Evolutionary conservation across 2,797 vertebrate species (phyloP).

Genomic region (Liasis olivaceus): DNA sequence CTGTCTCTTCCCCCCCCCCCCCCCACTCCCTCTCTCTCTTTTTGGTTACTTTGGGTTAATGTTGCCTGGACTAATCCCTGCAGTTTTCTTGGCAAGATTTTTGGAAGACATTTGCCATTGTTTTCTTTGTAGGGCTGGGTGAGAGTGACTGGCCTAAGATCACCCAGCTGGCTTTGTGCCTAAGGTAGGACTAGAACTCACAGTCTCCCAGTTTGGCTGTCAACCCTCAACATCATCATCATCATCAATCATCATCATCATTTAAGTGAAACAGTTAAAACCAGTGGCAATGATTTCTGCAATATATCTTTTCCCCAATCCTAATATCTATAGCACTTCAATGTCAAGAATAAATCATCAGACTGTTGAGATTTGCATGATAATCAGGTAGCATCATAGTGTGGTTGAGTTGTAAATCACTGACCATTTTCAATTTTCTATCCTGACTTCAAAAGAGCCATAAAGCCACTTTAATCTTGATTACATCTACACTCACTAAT

Average conservation of each 20-base stretch:
- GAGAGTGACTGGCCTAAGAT: not conserved
- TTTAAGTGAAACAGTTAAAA: not conserved
- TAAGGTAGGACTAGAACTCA: not conserved
- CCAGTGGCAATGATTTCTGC: not conserved
- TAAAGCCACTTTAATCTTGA: conserved; percentile 1
- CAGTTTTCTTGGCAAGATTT: no score
- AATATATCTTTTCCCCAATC: not conserved
- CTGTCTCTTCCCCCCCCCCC: no score
- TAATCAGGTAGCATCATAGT: not conserved
- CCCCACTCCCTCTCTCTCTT: no score
- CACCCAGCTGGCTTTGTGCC: not conserved
- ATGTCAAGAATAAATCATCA: conserved; percentile 16
- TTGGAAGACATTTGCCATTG: no score
- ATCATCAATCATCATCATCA: no score
- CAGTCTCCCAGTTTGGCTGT: not conserved
- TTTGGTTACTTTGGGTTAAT: no score
- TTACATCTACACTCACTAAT: not conserved
- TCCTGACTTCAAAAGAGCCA: conserved; percentile 6
- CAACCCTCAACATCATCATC: not conserved
- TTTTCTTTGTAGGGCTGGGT: not conserved
- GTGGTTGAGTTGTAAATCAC: not conserved
- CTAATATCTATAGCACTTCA: conserved; percentile 12
- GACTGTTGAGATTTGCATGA: conserved; percentile 19
- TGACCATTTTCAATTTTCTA: conserved; percentile 5
- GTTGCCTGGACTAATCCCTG: no score